Percentiles rank a stretch among this genome's conserved stretches.
phyloP scores from a whole-genome alignment of 2,888 invertebrate species.

The Microdon myrmicae region DNA sequence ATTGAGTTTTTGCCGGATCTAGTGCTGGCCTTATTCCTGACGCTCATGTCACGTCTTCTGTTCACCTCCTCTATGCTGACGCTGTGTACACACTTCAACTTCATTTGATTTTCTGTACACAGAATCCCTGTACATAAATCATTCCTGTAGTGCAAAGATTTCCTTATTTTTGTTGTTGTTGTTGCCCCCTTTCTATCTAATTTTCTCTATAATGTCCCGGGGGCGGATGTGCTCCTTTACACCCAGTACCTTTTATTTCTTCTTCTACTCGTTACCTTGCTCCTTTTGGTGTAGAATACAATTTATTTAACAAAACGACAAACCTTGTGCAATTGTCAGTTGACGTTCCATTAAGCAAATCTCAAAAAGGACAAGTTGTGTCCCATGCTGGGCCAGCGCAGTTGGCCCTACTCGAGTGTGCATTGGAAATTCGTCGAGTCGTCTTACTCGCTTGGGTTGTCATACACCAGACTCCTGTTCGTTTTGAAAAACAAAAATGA shows the following conservation, averaged over 20 bases:
- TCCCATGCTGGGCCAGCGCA: slow-evolving; percentile 29
- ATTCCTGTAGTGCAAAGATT: slow-evolving; percentile 39
- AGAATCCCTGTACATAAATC: slow-evolving; percentile 36
- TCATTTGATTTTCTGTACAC: slow-evolving; percentile 7
- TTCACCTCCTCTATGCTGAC: slow-evolving; percentile 15
- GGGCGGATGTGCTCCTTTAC: slow-evolving; percentile 9
- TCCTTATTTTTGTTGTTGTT: slow-evolving; percentile 31
- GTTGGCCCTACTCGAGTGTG: too few species aligned
- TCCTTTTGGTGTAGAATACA: slow-evolving; percentile 22
- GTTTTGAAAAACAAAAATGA: slow-evolving; percentile 20
- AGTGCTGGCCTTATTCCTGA: too few species aligned
- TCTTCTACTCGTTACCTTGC: not conserved
- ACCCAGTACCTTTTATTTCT: not conserved
- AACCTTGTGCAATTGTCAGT: slow-evolving; percentile 38
- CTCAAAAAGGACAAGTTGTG: slow-evolving; percentile 21
- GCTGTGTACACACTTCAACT: slow-evolving; percentile 14
- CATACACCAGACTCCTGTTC: not conserved
- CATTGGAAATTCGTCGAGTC: too few species aligned
- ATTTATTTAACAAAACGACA: slow-evolving; percentile 42
- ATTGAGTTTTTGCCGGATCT: slow-evolving; percentile 17
- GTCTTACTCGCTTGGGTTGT: too few species aligned
- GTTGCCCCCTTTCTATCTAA: too few species aligned
- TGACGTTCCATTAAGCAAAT: slow-evolving; percentile 38
- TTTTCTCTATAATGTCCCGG: slow-evolving; percentile 21
- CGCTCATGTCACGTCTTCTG: too few species aligned